A percentile compares a stretch with the other conserved stretches of the same genome.
Evolutionary conservation across 2,797 vertebrate genomes (phyloP).

Genomic region (Enteromius viviparus): DNA sequence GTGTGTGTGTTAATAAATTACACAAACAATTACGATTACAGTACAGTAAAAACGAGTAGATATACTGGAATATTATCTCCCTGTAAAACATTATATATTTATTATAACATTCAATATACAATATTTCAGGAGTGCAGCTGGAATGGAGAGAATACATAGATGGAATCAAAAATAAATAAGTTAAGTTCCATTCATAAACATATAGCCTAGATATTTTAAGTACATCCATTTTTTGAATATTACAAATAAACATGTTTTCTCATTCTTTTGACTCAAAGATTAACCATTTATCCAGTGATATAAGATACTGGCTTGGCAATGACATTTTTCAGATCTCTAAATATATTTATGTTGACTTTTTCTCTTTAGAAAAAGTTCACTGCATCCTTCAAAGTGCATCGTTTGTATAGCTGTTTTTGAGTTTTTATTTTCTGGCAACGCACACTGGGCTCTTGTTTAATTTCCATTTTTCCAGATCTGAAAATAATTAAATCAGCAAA

Average conservation of each 20-base stretch:
- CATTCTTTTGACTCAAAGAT: background rate
- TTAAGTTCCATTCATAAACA: background rate
- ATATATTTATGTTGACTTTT: background rate
- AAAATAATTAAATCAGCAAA: slow-evolving; percentile 86
- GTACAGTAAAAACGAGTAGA: background rate
- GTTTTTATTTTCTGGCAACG: slow-evolving; percentile 48
- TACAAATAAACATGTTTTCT: background rate
- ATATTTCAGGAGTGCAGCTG: background rate
- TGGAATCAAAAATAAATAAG: too few relatives aligned
- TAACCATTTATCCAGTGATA: background rate
- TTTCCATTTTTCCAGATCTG: slow-evolving; percentile 76
- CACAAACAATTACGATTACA: background rate
- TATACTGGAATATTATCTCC: background rate
- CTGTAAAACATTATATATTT: background rate
- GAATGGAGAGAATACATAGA: background rate
- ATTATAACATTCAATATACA: background rate
- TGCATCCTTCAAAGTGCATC: background rate
- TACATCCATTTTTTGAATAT: background rate
- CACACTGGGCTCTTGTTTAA: slow-evolving; percentile 69
- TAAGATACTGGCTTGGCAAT: background rate
- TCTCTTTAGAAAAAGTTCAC: background rate
- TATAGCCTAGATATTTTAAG: background rate
- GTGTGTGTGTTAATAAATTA: too few relatives aligned
- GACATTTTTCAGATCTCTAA: background rate
- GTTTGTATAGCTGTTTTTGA: background rate